Evolutionary conservation across 2,113 vertebrate genomes (phyloP), one percentile per base, ranked within the genome.

Genomic region (Trichomycterus rosablanca): DNA sequence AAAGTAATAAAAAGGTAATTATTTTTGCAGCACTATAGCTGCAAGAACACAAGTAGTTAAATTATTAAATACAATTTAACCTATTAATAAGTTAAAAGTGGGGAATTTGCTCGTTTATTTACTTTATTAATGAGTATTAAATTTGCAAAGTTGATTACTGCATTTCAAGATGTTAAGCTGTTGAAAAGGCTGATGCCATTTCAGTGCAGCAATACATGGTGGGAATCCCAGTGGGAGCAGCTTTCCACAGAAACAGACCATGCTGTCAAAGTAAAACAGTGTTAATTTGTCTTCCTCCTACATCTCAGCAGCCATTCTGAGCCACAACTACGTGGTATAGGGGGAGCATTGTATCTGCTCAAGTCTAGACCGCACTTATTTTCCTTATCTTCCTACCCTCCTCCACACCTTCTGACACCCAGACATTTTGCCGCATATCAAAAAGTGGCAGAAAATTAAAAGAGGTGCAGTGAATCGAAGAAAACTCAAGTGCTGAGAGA

Each of bases 281-380:
- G 52, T 81, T 81, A 70, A n/a, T 74, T 63, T 78, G 76, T 68
- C 65, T 43, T 44, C 53, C 63, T 19, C 58, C 37, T 45, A 68
- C 58, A 67, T 68, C 49, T 53, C 37, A 46, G 16, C 58, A 63
- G 59, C 65, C 72, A 40, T 45, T 24, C 67, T 66, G 57, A 48
- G 46, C 30, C 30, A 42, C 20, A 55, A 45, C 68, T 66, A 56
- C 14, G 20, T 46, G 14, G 39, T 67, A 79, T 68, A 72, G 66
- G 70, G 71, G 53, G 26, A 68, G 59, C 52, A 70, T 72, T 79
- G 74, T 69, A 39, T 53, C 56, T 49, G 30, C 11, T 54, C n/a
- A n/a, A n/a, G n/a, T n/a, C n/a, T n/a, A n/a, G n/a, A n/a, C n/a
- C n/a, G n/a, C n/a, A n/a, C n/a, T n/a, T n/a, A n/a, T n/a, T n/a